Percentiles rank a stretch among this genome's conserved stretches.
Evolutionary conservation across 1,140 invertebrate species (phyloP).

Genomic region (Mesaphorura yosii): DNA sequence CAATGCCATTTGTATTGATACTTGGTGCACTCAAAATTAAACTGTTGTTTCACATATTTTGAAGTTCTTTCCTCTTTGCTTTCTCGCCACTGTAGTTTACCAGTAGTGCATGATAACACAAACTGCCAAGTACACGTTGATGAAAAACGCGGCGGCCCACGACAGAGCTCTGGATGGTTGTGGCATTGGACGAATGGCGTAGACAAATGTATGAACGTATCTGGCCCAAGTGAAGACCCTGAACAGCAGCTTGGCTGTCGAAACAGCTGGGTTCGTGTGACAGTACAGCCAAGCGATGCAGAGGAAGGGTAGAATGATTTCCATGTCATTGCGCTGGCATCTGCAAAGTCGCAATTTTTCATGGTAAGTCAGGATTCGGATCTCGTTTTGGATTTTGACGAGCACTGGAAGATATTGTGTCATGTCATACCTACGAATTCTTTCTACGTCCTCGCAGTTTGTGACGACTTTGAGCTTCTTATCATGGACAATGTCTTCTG

Average conservation of each 20-base stretch:
- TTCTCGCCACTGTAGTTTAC: too few relatives aligned
- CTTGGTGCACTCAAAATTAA: too few relatives aligned
- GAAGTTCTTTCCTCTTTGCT: too few relatives aligned
- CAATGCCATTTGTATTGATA: too few relatives aligned
- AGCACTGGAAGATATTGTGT: background rate
- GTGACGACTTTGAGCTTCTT: background rate
- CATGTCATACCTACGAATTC: conserved; percentile 27
- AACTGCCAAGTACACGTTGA: conserved; percentile 44
- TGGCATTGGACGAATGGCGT: conserved; percentile 41
- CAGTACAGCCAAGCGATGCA: conserved; percentile 48
- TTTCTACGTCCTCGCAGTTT: conserved; percentile 32
- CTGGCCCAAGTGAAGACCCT: conserved; percentile 45
- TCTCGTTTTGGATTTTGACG: too few relatives aligned
- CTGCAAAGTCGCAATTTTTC: conserved; percentile 37
- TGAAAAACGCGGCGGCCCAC: conserved; percentile 40
- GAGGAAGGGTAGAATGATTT: conserved; percentile 54
- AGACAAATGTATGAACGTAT: conserved; percentile 49
- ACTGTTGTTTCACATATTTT: too few relatives aligned
- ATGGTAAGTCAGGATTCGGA: too few relatives aligned
- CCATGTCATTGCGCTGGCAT: conserved; percentile 56
- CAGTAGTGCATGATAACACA: conserved; percentile 7
- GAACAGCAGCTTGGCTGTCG: conserved; percentile 47
- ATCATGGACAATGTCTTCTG: conserved; percentile 35
- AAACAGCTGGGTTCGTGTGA: conserved; percentile 43
- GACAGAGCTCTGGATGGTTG: conserved; percentile 48